phyloP scores from a whole-genome alignment of 2,797 vertebrate species.

The Semaprochilodus insignis region DNA sequence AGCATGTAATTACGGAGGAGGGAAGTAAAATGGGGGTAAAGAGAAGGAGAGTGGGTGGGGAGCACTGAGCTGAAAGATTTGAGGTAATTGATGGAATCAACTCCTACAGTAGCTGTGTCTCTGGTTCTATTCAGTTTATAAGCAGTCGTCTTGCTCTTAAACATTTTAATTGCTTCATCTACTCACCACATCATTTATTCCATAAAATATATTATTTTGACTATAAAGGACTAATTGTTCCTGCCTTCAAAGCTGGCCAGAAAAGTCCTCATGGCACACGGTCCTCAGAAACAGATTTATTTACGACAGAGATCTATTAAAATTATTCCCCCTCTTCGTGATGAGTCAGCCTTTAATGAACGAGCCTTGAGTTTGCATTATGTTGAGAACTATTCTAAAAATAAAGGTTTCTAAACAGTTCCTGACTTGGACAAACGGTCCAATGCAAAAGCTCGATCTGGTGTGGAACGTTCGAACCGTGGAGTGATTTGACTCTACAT shows the following conservation, averaged over 20 bases:
- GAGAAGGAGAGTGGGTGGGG: slow-evolving; percentile 23
- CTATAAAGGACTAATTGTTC: not conserved
- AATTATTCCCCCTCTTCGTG: too few species aligned
- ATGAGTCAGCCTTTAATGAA: too few species aligned
- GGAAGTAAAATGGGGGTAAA: slow-evolving; percentile 10
- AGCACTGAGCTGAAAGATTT: slow-evolving; percentile 44
- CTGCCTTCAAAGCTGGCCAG: not conserved
- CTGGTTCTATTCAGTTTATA: not conserved
- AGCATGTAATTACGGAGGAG: slow-evolving; percentile 40
- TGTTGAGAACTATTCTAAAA: too few species aligned
- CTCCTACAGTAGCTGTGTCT: slow-evolving; percentile 15
- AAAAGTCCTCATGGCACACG: not conserved
- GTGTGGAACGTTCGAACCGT: too few species aligned
- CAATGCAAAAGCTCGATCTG: too few species aligned
- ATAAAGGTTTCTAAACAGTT: too few species aligned
- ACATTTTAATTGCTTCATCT: not conserved
- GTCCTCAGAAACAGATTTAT: not conserved
- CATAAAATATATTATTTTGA: not conserved
- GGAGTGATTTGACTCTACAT: too few species aligned
- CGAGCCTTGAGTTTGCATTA: too few species aligned
- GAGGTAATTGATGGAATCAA: slow-evolving; percentile 43
- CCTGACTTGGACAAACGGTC: too few species aligned
- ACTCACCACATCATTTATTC: not conserved
- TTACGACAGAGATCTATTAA: not conserved
- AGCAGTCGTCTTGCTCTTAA: not conserved